Conservation (phyloP, 2,113 vertebrate species). For the Oxyruncus cristatus region DNA sequence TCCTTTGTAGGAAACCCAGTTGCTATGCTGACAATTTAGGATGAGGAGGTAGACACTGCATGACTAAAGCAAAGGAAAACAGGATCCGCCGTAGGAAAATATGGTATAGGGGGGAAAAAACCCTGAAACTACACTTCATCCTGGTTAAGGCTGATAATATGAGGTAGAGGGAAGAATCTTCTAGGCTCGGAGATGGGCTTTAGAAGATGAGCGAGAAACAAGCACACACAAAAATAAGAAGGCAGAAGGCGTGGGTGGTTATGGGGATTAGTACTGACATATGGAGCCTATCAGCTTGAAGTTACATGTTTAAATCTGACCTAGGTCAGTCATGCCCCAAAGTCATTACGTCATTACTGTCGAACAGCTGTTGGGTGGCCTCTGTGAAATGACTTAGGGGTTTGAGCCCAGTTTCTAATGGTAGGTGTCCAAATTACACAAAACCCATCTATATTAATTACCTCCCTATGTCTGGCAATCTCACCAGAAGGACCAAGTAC, state of each 20-base stretch:
- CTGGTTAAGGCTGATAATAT: neutral
- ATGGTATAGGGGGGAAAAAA: neutral
- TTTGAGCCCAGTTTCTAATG: slow-evolving; percentile 54
- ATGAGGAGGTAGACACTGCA: neutral
- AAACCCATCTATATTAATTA: slow-evolving; percentile 43
- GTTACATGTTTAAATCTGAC: slow-evolving; percentile 40
- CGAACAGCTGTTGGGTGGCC: slow-evolving; percentile 37
- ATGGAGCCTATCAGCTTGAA: slow-evolving; percentile 57
- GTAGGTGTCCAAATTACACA: slow-evolving; percentile 40
- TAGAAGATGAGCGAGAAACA: slow-evolving; percentile 37
- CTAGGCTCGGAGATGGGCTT: neutral
- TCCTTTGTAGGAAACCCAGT: neutral
- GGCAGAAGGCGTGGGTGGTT: slow-evolving; percentile 49
- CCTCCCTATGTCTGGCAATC: neutral
- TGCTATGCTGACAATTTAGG: neutral
- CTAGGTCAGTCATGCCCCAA: slow-evolving; percentile 47
- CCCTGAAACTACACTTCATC: neutral
- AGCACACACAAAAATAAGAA: slow-evolving; percentile 13
- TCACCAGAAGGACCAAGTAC: neutral
- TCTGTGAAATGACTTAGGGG: slow-evolving; percentile 39
- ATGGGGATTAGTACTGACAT: slow-evolving; percentile 42
- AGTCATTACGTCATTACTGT: slow-evolving; percentile 49
- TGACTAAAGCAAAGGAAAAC: neutral
- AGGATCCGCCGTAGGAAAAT: neutral
- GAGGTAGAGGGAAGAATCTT: neutral